A percentile compares a stretch with the other conserved stretches of the same genome.
These are phyloP conservation scores for Tortricodes alternella DNA, from an alignment of 2,888 invertebrate species.

Conservation along the genomic window DNA sequence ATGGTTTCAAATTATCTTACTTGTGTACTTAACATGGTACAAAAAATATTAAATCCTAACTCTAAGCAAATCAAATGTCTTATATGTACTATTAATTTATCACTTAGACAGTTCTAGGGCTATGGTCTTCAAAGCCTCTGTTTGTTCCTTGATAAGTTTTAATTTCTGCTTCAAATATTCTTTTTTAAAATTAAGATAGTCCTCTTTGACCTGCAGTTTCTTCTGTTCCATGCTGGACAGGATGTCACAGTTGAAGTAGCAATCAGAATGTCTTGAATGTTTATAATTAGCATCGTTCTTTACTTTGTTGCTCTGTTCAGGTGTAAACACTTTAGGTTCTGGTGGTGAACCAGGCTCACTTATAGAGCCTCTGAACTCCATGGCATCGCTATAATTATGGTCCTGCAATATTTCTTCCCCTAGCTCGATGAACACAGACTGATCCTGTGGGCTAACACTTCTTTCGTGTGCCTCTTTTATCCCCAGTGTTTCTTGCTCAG, in stretches of 20 bases:
- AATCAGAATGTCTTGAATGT: slow-evolving; percentile 50
- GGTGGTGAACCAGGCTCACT: slow-evolving; percentile 59
- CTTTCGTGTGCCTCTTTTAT: slow-evolving; percentile 52
- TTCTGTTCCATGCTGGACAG: slow-evolving; percentile 62
- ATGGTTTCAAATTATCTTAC: background rate
- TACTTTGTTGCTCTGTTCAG: slow-evolving; percentile 37
- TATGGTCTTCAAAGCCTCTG: slow-evolving; percentile 70
- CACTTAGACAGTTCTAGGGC: slow-evolving; percentile 59
- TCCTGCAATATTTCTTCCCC: slow-evolving; percentile 39
- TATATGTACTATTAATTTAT: background rate
- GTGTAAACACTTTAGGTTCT: slow-evolving; percentile 57
- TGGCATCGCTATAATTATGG: slow-evolving; percentile 45
- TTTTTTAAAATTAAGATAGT: slow-evolving; percentile 71
- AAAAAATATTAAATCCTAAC: background rate
- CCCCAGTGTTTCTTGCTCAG: slow-evolving; percentile 62
- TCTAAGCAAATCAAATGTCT: background rate
- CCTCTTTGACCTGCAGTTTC: slow-evolving; percentile 67
- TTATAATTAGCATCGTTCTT: slow-evolving; percentile 35
- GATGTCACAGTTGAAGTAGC: slow-evolving; percentile 66
- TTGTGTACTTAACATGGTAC: slow-evolving; percentile 12
- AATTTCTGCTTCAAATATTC: slow-evolving; percentile 71
- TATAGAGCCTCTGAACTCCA: slow-evolving; percentile 46
- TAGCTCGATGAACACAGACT: slow-evolving; percentile 55
- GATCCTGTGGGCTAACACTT: slow-evolving; percentile 46
- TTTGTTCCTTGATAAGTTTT: slow-evolving; percentile 65